Evolutionary conservation across 2,113 vertebrate genomes (phyloP), one percentile per base, ranked within the genome.

Genomic region (Neomonachus schauinslandi): DNA sequence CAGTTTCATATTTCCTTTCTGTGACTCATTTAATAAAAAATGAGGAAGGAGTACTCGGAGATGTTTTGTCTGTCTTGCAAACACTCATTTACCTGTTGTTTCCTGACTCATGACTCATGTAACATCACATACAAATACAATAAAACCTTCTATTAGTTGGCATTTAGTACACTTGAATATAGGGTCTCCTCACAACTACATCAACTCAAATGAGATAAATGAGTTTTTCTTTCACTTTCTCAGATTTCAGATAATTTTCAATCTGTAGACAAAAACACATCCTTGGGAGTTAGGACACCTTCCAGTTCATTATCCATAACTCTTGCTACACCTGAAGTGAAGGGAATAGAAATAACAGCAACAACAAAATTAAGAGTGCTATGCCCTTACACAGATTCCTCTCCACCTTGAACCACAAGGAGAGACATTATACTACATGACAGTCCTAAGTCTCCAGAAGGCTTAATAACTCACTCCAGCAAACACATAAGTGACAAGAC

Each of bases 91-190:
- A 97, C 71, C 67, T 72, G 55, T 81, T 97, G 96, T 71, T 96
- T 98, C 63, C 84, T 79, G 96, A 92, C 26, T 76, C 24, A 57
- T 98, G 98, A 98, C 89, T 99, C 98, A 99, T 91, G 97, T 97
- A 97, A 94, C 81, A 98, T 87, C 85, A 94, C 90, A 71, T 83
- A 97, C 74, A 98, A 98, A 98, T 93, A 95, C 74, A 98, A 97
- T 88, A 97, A 93, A 89, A 95, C 87, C 33, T 94, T 91, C 19
- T 96, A 53, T 77, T 96, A 90, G 61, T 46, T 24, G 69, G 95
- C 76, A 97, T 53, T 1, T 28, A 24, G 59, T 92, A 8, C 82
- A 84, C 88, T 95, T 97, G 65, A 86, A 49, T n/a, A 57, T 61
- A 61, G 91, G n/a, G 0, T 0, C 12, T 81, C 53, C 24, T 53